Conservation (phyloP, 2,113 vertebrate species). For the Herpetotheres cachinnans region DNA sequence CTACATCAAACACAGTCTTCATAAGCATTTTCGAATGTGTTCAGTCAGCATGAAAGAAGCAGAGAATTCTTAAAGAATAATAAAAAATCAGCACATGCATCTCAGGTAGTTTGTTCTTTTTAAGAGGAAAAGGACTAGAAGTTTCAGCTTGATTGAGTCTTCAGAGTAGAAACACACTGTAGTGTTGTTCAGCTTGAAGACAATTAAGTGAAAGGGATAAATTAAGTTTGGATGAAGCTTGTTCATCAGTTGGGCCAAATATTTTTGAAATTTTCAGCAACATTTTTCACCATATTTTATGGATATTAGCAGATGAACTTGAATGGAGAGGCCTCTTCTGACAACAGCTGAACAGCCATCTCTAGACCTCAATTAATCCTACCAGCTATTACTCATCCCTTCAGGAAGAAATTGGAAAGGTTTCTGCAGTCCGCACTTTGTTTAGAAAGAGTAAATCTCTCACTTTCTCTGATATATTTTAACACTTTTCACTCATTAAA, state of each 20-base stretch:
- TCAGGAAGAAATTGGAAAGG: background rate
- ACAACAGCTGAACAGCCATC: background rate
- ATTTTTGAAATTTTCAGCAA: background rate
- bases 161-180: background rate
- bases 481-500: background rate
- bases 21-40: conserved; percentile 35
- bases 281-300: background rate
- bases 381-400: background rate
- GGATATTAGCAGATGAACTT: background rate
- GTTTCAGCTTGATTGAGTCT: background rate
- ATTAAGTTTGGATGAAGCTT: background rate
- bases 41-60: conserved; percentile 24
- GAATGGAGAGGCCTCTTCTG: background rate
- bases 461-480: background rate
- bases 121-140: background rate
- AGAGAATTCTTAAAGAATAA: background rate
- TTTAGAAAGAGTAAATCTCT: background rate
- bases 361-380: background rate
- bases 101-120: background rate
- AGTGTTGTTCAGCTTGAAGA: background rate
- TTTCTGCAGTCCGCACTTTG: background rate
- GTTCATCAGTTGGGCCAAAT: background rate
- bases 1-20: conserved; percentile 25
- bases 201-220: background rate
- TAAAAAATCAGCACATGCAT: background rate